Evolutionary conservation across 2,888 invertebrate species (phyloP), one percentile per base, ranked within the genome.

Genomic region (Pseudococcus jackbeardsleyi): DNA sequence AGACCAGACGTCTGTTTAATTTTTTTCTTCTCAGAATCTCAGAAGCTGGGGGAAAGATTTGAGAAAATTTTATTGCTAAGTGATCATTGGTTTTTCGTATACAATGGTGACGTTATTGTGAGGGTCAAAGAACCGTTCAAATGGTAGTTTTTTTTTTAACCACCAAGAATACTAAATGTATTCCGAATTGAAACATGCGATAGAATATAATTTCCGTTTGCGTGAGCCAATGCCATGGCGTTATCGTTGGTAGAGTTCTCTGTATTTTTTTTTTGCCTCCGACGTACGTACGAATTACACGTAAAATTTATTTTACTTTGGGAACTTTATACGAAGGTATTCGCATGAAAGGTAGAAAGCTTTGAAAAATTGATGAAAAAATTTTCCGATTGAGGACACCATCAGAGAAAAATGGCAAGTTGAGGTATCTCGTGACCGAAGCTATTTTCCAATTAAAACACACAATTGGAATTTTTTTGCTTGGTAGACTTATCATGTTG

Each of bases 1-100:
- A 19, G 79, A 42, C 79, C 17, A 79, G 79, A 79, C 79, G 79
- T 79, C 79, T 79, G 46, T 79, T 79, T 77, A 77, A 39, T 77
- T 39, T 77, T 68, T 54, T 46, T 42, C 42, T 9, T 42, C 42
- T 8, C 42, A 19, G 33, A 4, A 59, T 19, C 5, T 59, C 3
- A 54, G 19, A 59, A 3, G 59, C 3, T 33, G 26, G 26, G 54
- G 54, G 5, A 17, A 59, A 72, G 42, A 42, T 79, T 79, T 79
- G 46, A n/a, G 39, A 77, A 79, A 79, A n/a, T 79, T 79, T 42
- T 42, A 33, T 42, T 6, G 33, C 33, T 0, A 72, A 26, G 15
- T 72, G n/a, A 33, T 33, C 33, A n/a, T 19, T 42, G 0, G 42
- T 22, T 79, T 79, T 79, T 42, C 46, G 42, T 9, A 72, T 26